Evolutionary conservation across 2,113 vertebrate genomes (phyloP).

Genomic region (Kryptolebias marmoratus): DNA sequence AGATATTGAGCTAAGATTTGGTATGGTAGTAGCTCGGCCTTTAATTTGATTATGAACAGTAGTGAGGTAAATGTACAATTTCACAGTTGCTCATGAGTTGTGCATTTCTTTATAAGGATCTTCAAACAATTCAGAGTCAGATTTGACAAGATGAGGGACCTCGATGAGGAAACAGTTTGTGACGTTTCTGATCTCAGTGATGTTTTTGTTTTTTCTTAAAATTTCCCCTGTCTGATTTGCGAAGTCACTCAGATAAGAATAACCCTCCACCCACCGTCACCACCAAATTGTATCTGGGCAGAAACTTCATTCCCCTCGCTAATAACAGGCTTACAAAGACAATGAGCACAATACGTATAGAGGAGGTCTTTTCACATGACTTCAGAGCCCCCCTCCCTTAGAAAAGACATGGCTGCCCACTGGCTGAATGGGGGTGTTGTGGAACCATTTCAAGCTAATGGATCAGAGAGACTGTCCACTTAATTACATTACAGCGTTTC

Average conservation of each 20-base stretch:
- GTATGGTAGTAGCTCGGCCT: too few relatives aligned
- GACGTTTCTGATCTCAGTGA: neutral
- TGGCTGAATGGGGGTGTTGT: slow-evolving; percentile 65
- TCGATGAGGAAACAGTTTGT: neutral
- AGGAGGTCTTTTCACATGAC: slow-evolving; percentile 79
- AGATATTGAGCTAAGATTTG: too few relatives aligned
- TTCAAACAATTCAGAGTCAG: neutral
- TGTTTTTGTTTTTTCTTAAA: too few relatives aligned
- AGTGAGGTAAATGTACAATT: too few relatives aligned
- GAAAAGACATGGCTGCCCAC: slow-evolving; percentile 68
- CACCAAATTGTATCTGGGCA: slow-evolving; percentile 42
- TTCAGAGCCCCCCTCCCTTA: slow-evolving; percentile 64
- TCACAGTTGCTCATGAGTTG: too few relatives aligned
- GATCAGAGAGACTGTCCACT: slow-evolving; percentile 76
- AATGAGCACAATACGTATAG: slow-evolving; percentile 81
- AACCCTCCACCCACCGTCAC: slow-evolving; percentile 64
- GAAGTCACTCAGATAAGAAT: slow-evolving; percentile 35
- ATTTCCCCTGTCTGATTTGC: slow-evolving; percentile 36
- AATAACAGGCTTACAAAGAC: slow-evolving; percentile 81
- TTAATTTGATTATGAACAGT: too few relatives aligned
- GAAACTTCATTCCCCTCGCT: slow-evolving; percentile 76
- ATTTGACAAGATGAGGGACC: neutral
- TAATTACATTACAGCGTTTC: slow-evolving; percentile 80
- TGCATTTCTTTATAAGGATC: too few relatives aligned
- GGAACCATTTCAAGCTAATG: slow-evolving; percentile 71